These are phyloP conservation scores for Grantiella picta DNA, from an alignment of 2,113 vertebrate genomes.

Conservation along the genomic window DNA sequence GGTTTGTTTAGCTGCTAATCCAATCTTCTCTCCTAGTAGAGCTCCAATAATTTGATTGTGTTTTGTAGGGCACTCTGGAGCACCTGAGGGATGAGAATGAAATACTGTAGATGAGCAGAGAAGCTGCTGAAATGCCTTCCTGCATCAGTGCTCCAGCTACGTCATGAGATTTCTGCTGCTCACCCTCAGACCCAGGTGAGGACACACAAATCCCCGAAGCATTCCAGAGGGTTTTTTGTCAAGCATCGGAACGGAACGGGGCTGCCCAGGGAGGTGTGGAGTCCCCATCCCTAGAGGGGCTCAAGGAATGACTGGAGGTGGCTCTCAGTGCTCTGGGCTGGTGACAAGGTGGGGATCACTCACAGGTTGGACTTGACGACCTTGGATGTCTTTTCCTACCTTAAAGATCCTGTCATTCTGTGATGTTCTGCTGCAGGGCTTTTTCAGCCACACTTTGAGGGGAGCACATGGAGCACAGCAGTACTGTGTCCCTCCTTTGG, in stretches of 20 bases:
- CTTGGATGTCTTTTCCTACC: not conserved
- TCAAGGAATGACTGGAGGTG: not conserved
- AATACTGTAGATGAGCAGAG: not conserved
- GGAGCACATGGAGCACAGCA: not conserved
- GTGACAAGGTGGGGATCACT: not conserved
- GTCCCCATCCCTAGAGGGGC: not conserved
- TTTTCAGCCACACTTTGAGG: not conserved
- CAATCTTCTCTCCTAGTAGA: constrained; percentile 11
- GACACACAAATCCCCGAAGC: not conserved
- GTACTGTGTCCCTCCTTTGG: fast-evolving
- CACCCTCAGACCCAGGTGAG: not conserved
- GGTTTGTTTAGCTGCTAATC: constrained; percentile 19
- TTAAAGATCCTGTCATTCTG: not conserved
- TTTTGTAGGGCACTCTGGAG: not conserved
- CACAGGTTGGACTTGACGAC: not conserved
- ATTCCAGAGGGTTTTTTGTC: not conserved
- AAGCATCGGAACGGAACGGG: fast-evolving
- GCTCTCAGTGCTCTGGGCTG: not conserved
- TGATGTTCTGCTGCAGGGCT: not conserved
- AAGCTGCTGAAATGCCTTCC: not conserved
- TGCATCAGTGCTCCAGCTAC: not conserved
- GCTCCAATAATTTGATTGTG: constrained; percentile 18
- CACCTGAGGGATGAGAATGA: constrained; percentile 7
- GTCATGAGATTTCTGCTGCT: not conserved
- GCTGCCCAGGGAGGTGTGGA: not conserved